Evolutionary conservation across 2,888 invertebrate species (phyloP), one percentile per base, ranked within the genome.

Genomic region (Syrphus vitripennis): DNA sequence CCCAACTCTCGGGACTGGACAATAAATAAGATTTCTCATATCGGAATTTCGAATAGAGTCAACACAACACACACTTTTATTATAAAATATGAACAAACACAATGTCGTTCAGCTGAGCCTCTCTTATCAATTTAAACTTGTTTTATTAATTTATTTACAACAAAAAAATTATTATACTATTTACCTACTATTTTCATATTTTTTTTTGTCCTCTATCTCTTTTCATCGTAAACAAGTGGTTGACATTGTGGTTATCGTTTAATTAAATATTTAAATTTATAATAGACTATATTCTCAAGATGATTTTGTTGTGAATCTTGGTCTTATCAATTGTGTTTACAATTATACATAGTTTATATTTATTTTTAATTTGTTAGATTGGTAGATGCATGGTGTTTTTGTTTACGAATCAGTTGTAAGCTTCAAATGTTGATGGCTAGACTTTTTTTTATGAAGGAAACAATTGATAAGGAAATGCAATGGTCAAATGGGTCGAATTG

Each of bases 161-260:
- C 31, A 75, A 69, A 75, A 50, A 48, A 50, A 21, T 21, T 45
- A 53, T 71, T 83, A 83, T 87, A n/a, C n/a, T n/a, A n/a, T n/a
- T n/a, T n/a, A n/a, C n/a, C n/a, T 87, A 65, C 79, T 89, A 37
- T 29, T 50, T 24, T 70, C 45, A 37, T 65, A 55, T 50, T 16
- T n/a, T 37, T 69, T 77, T 42, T n/a, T n/a, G n/a, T n/a, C n/a
- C n/a, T 3, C 6, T 29, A 16, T 50, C 21, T 16, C 2, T 7
- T 50, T 31, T 55, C 31, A 16, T 50, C 19, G 45, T 55, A 65
- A 55, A 67, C 48, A 74, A 67, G 67, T 59, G 34, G 31, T 57
- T 80, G 74, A 59, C 74, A 74, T 67, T 74, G 67, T 48, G 74
- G 24, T 53, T 42, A 42, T 40, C 37, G 77, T 67, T 67, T 67